Evolutionary conservation across 2,113 vertebrate genomes (phyloP), one percentile per base, ranked within the genome.

Genomic region (Gymnorhina tibicen): DNA sequence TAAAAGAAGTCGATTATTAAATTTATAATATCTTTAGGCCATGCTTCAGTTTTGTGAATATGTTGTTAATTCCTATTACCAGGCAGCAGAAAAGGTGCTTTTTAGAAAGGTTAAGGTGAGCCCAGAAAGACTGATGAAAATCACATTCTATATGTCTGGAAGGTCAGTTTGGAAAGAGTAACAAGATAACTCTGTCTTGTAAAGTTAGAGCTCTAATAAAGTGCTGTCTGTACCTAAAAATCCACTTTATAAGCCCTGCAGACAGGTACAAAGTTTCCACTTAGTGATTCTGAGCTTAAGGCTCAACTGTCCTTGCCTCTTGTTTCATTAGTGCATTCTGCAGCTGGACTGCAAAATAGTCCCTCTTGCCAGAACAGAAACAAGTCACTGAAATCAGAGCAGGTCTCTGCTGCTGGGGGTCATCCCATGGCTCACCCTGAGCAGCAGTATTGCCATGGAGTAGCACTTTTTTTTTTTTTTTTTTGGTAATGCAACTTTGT

Each of bases 141-240:
- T 87, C 75, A 55, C 50, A 77, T 93, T 88, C 56, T 81, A 4
- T 18, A 62, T 56, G 26, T 86, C 93, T 91, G 35, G 83, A 84
- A 95, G 68, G 86, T 92, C 83, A 81, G 32, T 80, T 95, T 91
- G 50, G 55, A 92, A 95, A 89, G 68, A 83, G 14, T 59, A 92
- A 88, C 53, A 92, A 76, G 76, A 78, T 84, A 92, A 78, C 28
- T 86, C 75, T 84, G 47, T 73, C 67, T 62, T 87, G 78, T 80
- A 68, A 73, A 22, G 21, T 70, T 87, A 77, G 59, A 89, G 27
- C 27, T 81, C 20, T 67, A 92, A 84, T 81, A 95, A 92, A 96
- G 27, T 52, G 78, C 59, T 84, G 8, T 50, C 72, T 86, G 9
- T 88, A 58, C 47, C 91, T 92, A 67, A 84, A 97, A 92, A 55